phyloP scores from a whole-genome alignment of 2,797 vertebrate genomes.

The Clarias platycephalus region DNA sequence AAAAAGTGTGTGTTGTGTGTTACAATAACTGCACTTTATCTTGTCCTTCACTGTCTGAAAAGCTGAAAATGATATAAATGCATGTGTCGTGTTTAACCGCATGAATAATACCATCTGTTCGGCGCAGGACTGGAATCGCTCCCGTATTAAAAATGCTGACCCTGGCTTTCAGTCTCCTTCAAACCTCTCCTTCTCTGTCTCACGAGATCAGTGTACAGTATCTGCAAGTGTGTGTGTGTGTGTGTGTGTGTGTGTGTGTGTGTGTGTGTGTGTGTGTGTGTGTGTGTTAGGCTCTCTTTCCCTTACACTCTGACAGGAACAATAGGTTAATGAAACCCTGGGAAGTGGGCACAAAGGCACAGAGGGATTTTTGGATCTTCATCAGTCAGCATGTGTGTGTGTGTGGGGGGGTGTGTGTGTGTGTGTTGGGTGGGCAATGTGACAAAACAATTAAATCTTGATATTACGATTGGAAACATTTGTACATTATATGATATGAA shows the following conservation, averaged over 20 bases:
- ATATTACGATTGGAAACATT: background rate
- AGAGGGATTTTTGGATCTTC: conserved; percentile 50
- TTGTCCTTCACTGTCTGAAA: conserved; percentile 42
- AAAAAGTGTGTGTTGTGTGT: conserved; percentile 13
- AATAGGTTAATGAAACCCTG: conserved; percentile 56
- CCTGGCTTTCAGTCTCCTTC: conserved; percentile 52
- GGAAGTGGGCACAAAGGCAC: conserved; percentile 45
- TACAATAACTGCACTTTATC: conserved; percentile 43
- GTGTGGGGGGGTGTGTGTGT: conserved; percentile 35
- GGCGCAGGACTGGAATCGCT: conserved; percentile 49
- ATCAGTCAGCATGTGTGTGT: conserved; percentile 37
- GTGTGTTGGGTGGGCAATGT: background rate
- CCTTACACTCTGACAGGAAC: conserved; percentile 38
- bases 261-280: conserved; percentile 21
- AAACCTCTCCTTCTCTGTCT: conserved; percentile 40
- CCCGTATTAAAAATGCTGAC: conserved; percentile 59
- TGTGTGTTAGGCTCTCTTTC: conserved; percentile 10
- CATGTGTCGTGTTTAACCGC: conserved; percentile 57
- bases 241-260: conserved; percentile 1
- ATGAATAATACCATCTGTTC: conserved; percentile 55
- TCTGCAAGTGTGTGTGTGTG: conserved; percentile 6
- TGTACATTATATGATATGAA: background rate
- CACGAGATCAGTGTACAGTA: conserved; percentile 18
- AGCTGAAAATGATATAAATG: conserved; percentile 50
- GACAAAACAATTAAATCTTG: conserved; percentile 3